Conservation (phyloP, 2,797 vertebrate genomes). For the Pangasius larnaudii region DNA sequence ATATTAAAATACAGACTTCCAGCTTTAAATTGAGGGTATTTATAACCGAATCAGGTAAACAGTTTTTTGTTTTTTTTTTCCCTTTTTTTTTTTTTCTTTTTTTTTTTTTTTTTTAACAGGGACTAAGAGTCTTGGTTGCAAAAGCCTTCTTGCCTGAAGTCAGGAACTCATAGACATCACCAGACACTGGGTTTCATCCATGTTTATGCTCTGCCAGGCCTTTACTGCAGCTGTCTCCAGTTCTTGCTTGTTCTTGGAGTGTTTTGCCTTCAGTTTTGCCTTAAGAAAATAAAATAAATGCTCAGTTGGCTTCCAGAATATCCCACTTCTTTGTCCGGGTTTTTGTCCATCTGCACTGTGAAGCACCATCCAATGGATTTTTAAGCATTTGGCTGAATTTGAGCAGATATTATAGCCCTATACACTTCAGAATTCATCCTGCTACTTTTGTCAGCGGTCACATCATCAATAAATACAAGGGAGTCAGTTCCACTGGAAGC, state of each 20-base stretch:
- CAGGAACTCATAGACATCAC: not conserved
- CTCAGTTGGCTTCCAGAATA: not conserved
- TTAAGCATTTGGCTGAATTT: not conserved
- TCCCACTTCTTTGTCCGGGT: not conserved
- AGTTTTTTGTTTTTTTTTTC: too few species aligned
- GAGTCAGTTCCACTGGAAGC: not conserved
- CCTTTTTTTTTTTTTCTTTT: too few species aligned
- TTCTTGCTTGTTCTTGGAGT: not conserved
- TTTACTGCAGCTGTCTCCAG: not conserved
- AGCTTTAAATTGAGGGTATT: too few species aligned
- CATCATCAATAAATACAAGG: not conserved
- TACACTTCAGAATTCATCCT: not conserved
- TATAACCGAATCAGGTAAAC: not conserved
- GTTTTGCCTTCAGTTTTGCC: not conserved
- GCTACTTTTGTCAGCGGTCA: not conserved
- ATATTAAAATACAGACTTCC: not conserved
- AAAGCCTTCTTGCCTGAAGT: not conserved
- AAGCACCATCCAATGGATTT: not conserved
- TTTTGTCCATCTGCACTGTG: slow-evolving; percentile 22
- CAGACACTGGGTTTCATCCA: not conserved
- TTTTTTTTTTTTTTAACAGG: too few species aligned
- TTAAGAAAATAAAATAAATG: too few species aligned
- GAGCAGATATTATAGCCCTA: not conserved
- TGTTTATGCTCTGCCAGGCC: not conserved
- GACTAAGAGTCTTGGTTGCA: not conserved